Percentiles rank a stretch among this genome's conserved stretches.
phyloP scores from a whole-genome alignment of 2,888 invertebrate species.

The Pyrocoelia pectoralis region DNA sequence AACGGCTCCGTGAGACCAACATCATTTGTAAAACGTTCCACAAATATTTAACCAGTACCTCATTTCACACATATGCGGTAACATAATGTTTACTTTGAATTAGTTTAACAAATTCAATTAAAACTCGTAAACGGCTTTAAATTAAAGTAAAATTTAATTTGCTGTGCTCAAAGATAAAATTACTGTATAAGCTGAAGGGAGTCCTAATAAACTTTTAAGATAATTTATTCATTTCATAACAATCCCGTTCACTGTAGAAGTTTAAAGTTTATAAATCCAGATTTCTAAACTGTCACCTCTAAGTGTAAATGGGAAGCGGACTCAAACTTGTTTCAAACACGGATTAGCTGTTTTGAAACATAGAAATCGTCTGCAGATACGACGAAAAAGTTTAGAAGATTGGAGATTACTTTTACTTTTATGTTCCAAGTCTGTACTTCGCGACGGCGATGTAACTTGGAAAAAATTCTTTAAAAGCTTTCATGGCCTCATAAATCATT shows the following conservation, averaged over 20 bases:
- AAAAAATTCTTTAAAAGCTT: slow-evolving; percentile 31
- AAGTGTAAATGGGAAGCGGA: slow-evolving; percentile 42
- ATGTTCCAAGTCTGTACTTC: slow-evolving; percentile 24
- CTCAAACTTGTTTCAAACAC: slow-evolving; percentile 43
- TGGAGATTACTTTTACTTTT: slow-evolving; percentile 43
- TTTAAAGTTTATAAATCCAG: slow-evolving; percentile 36
- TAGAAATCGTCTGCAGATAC: slow-evolving; percentile 44
- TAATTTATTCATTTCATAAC: slow-evolving; percentile 24
- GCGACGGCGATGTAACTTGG: slow-evolving; percentile 16
- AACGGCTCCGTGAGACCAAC: slow-evolving; percentile 36
- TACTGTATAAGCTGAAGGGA: not conserved
- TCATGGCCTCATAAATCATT: slow-evolving; percentile 17
- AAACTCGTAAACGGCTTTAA: slow-evolving; percentile 8
- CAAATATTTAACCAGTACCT: slow-evolving; percentile 43
- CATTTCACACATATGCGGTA: slow-evolving; percentile 28
- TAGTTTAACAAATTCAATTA: slow-evolving; percentile 9
- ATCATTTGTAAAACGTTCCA: slow-evolving; percentile 46
- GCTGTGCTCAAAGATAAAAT: not conserved
- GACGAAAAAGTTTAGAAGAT: slow-evolving; percentile 40
- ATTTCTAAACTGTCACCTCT: slow-evolving; percentile 41
- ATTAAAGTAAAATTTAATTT: slow-evolving; percentile 5
- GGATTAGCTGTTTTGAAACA: slow-evolving; percentile 47
- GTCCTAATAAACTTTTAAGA: not conserved
- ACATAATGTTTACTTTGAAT: slow-evolving; percentile 12
- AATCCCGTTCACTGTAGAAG: slow-evolving; percentile 18